Base-by-base conservation (phyloP, 2,797 vertebrate species). In the Chaetodon trifasciatus region DNA sequence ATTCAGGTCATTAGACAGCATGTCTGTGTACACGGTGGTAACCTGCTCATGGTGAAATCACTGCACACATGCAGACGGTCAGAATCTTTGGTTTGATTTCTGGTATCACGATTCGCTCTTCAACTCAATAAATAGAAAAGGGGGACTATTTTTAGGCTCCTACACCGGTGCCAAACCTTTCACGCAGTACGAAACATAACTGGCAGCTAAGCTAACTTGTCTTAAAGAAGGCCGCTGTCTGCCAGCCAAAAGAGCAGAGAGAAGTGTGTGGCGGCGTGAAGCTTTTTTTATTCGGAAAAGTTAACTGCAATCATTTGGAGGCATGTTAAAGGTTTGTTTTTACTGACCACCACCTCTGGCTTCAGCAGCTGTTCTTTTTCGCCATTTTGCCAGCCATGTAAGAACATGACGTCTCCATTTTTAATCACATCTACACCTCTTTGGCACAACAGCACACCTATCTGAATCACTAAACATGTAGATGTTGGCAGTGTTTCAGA, bases 301-400 rank as follows among this genome's bases (percentile, higher is more conserved):
- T 68, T 75, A 35, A 52, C 40, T 64, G 70, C 39, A 62, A 55
- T 47, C 10, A 73, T 80, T 79, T 79, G 12, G n/a, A 40, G 56
- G 66, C 6, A 24, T 21, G 28, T 24, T 35, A 47, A 53, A 7
- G 35, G 1, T 65, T 24, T 46, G 42, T 63, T 56, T 28, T 56
- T 23, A 21, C 23, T 55, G 46, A 47, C 32, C 39, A 21, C 47
- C 13, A n/a, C 46, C 6, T 8, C 7, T 5, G 24, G 23, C 46
- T 52, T 23, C 12, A 65, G 9, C 19, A 13, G 24, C 12, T 10
- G 23, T 16, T 64, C 35, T 62, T 28, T 15, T 12, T 40, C 10
- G 10, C 5, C 24, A 32, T 32, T 56, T 56, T 15, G 23, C 12
- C 6, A 24, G n/a, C 19, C 9, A 12, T 28, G 16, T 3, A 23